Evolutionary conservation across 1,140 invertebrate species (phyloP).

Genomic region (Drosophila malerkotliana): DNA sequence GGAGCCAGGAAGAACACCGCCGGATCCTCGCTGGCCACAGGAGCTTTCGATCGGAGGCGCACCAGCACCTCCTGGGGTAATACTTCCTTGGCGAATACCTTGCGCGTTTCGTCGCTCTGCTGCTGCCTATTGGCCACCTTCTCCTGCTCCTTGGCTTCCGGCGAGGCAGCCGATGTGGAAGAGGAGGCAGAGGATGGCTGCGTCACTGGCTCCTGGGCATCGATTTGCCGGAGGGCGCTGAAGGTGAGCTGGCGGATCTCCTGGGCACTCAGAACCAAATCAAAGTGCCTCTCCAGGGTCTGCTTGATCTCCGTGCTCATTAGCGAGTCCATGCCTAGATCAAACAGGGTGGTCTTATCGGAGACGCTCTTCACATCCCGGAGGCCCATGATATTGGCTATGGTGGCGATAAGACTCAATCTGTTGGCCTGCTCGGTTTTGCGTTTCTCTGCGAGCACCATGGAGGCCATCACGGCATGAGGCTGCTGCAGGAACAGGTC

Average conservation of each 20-base stretch:
- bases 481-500: slow-evolving; percentile 95
- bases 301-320: slow-evolving; percentile 99
- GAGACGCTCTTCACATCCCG: slow-evolving; percentile 92
- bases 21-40: slow-evolving; percentile 73
- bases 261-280: slow-evolving; percentile 92
- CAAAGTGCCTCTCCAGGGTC: slow-evolving; percentile 95
- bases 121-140: slow-evolving; percentile 11
- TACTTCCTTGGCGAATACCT: slow-evolving; percentile 86
- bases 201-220: slow-evolving; percentile 66
- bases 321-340: slow-evolving; percentile 98
- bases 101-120: slow-evolving; percentile 83
- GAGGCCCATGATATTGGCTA: slow-evolving; percentile 93
- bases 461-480: slow-evolving; percentile 92
- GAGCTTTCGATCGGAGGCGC: slow-evolving; percentile 85
- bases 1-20: slow-evolving; percentile 93
- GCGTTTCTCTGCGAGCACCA: slow-evolving; percentile 91
- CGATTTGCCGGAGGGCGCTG: slow-evolving; percentile 88
- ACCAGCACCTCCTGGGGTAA: slow-evolving; percentile 88
- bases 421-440: slow-evolving; percentile 85
- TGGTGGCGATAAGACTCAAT: slow-evolving; percentile 88
- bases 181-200: not conserved
- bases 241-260: slow-evolving; percentile 94
- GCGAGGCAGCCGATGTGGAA: slow-evolving; percentile 26
- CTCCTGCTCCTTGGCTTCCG: slow-evolving; percentile 2
- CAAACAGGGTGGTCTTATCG: slow-evolving; percentile 90